Evolutionary conservation across 2,888 invertebrate species (phyloP), one percentile per base, ranked within the genome.

Genomic region (Brenthis ino): DNA sequence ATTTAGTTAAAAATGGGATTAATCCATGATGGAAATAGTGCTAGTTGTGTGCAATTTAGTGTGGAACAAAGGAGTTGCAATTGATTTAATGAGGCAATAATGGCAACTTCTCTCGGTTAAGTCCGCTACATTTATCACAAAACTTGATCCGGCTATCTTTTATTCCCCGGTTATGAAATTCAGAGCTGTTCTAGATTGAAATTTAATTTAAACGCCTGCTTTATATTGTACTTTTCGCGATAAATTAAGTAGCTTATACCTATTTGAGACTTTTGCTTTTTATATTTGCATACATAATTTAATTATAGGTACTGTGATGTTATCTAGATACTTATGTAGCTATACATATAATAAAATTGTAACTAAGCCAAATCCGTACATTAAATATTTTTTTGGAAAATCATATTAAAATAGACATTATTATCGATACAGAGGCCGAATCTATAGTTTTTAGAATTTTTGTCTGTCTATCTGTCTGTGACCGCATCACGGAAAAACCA

Each of bases 1-100:
- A 91, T 84, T 91, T 87, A 80, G 89, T 91, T 93, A 92, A 93
- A 92, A 93, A 93, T 89, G 87, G 85, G 91, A 92, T 92, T 92
- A 92, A 90, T 88, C 86, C 88, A 85, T 91, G 90, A 91, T 87
- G 84, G 86, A 91, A 92, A 91, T 92, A 91, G 91, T 91, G 90
- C 83, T 89, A 88, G 89, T 89, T 86, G 81, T 80, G 79, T 81
- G 84, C 84, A 84, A 85, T 87, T 85, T 82, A 77, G 80, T 77
- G 72, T 76, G 79, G 80, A 85, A 85, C 82, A 81, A 81, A 80
- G 77, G 81, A 79, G 76, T 81, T 84, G 80, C 84, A 82, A 87
- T 87, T 85, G 84, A 85, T 84, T 83, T 81, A 77, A 77, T 75
- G 74, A 76, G 71, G 71, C 69, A 73, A 74, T 76, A 75, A 74